Percentiles rank a stretch among this genome's conserved stretches.
These are phyloP conservation scores for Melanotaenia parkinsoni DNA, from an alignment of 2,797 vertebrate genomes.

Conservation along the genomic window DNA sequence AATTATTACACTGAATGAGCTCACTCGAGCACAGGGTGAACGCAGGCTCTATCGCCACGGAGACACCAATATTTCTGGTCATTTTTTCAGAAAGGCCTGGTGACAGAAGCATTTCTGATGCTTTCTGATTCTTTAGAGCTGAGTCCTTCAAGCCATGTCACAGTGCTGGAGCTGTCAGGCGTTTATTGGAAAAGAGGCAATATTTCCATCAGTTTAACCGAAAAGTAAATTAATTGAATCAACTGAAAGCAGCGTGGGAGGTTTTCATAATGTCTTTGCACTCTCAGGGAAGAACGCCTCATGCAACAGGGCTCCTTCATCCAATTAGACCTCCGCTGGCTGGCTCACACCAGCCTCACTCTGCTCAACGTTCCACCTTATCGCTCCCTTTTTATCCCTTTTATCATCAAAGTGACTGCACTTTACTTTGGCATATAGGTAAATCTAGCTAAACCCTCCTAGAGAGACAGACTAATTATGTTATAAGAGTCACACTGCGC, in stretches of 20 bases:
- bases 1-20: slow-evolving; percentile 64
- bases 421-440: slow-evolving; percentile 81
- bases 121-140: slow-evolving; percentile 68
- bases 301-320: slow-evolving; percentile 83
- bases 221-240: slow-evolving; percentile 84
- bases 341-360: slow-evolving; percentile 69
- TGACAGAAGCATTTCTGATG: slow-evolving; percentile 48
- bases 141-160: slow-evolving; percentile 64
- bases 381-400: slow-evolving; percentile 78
- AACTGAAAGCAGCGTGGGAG: slow-evolving; percentile 79
- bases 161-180: slow-evolving; percentile 71
- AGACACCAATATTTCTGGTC: slow-evolving; percentile 64
- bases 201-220: slow-evolving; percentile 82
- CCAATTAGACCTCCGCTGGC: slow-evolving; percentile 83
- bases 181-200: slow-evolving; percentile 80
- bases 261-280: slow-evolving; percentile 79
- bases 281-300: slow-evolving; percentile 73
- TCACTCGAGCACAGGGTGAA: slow-evolving; percentile 62
- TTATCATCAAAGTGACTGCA: slow-evolving; percentile 84
- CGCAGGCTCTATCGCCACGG: slow-evolving; percentile 23
- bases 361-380: slow-evolving; percentile 77
- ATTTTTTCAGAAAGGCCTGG: slow-evolving; percentile 42
- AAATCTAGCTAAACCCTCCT: slow-evolving; percentile 77
- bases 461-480: slow-evolving; percentile 81
- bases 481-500: slow-evolving; percentile 79